A percentile compares a stretch with the other conserved stretches of the same genome.
These are phyloP conservation scores for Drosophila nigricruria DNA, from an alignment of 2,888 invertebrate species.

Conservation along the genomic window DNA sequence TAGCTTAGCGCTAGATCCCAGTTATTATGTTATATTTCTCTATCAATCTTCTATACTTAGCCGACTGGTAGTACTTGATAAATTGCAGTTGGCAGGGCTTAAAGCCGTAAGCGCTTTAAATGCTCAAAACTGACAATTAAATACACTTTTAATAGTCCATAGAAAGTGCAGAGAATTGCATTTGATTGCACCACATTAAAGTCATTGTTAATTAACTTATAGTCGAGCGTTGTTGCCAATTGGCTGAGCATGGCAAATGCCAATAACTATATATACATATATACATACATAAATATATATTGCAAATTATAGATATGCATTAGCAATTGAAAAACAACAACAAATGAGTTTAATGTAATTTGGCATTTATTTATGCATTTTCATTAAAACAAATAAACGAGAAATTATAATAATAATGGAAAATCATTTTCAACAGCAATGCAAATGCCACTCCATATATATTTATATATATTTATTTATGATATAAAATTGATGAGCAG, in stretches of 20 bases:
- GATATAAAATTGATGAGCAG: constrained; percentile 42
- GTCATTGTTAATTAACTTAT: constrained; percentile 73
- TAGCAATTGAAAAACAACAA: constrained; percentile 38
- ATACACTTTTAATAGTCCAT: constrained; percentile 19
- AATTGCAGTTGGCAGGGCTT: constrained; percentile 6
- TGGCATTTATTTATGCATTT: constrained; percentile 77
- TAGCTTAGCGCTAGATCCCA: constrained; percentile 12
- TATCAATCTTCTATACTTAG: constrained; percentile 9
- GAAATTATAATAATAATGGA: constrained; percentile 72
- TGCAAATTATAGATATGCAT: constrained; percentile 67
- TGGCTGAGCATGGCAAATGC: constrained; percentile 42
- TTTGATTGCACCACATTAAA: constrained; percentile 36
- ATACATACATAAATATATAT: constrained; percentile 16
- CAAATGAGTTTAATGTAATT: constrained; percentile 76
- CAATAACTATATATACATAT: constrained; percentile 33
- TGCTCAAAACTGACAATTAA: constrained; percentile 11
- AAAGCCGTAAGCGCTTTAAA: background rate
- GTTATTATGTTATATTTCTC: constrained; percentile 14
- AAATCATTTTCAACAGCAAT: constrained; percentile 51
- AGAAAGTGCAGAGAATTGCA: constrained; percentile 3
- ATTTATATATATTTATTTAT: background rate
- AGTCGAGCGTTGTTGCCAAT: constrained; percentile 38
- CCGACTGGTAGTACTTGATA: constrained; percentile 3
- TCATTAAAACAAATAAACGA: constrained; percentile 74
- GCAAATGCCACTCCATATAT: constrained; percentile 37